A percentile compares a stretch with the other conserved stretches of the same genome.
phyloP scores from a whole-genome alignment of 2,888 invertebrate genomes.

The Cheilosia vulpina region DNA sequence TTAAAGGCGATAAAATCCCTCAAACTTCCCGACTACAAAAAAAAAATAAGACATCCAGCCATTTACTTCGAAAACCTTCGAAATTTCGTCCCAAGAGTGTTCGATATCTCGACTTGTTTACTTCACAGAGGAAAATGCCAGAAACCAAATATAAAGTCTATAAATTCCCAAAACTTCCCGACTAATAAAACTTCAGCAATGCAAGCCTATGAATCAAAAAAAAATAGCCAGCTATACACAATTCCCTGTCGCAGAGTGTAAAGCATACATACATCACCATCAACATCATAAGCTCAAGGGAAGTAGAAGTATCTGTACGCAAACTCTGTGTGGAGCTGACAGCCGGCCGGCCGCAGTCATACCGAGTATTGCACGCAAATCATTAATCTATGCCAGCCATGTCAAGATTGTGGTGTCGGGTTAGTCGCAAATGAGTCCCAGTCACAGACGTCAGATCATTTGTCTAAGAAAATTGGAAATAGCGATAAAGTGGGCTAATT shows the following conservation, averaged over 20 bases:
- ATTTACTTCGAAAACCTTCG: too few relatives aligned
- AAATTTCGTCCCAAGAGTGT: too few relatives aligned
- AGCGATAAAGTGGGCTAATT: conserved; percentile 31
- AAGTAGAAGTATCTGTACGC: background rate
- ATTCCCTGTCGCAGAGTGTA: conserved; percentile 5
- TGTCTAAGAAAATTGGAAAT: conserved; percentile 33
- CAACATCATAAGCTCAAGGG: conserved; percentile 17
- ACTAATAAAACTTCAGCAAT: too few relatives aligned
- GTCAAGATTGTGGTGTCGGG: conserved; percentile 15
- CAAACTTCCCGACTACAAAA: too few relatives aligned
- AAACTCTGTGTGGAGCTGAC: background rate
- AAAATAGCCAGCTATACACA: background rate
- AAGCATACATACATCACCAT: background rate
- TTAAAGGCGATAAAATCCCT: too few relatives aligned
- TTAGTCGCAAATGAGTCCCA: conserved; percentile 1
- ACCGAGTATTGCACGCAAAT: conserved; percentile 15
- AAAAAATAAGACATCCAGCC: too few relatives aligned
- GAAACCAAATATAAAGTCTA: too few relatives aligned
- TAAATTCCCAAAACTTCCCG: background rate
- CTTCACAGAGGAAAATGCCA: too few relatives aligned
- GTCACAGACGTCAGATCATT: conserved; percentile 9
- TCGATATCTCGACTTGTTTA: too few relatives aligned
- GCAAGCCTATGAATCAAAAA: background rate
- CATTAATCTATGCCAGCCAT: conserved; percentile 38
- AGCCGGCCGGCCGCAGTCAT: background rate